Evolutionary conservation across 2,888 invertebrate genomes (phyloP).

Genomic region (Cyrtodaria siliqua): DNA sequence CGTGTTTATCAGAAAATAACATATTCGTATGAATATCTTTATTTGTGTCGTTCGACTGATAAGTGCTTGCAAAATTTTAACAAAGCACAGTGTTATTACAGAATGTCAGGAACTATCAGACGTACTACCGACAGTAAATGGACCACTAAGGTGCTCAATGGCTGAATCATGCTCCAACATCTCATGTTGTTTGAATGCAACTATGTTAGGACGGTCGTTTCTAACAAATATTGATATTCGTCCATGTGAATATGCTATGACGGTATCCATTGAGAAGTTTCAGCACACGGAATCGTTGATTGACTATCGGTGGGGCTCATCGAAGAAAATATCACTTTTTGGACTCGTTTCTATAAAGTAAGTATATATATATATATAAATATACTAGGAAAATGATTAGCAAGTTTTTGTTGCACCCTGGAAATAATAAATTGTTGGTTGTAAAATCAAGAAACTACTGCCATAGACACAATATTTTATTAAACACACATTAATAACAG

Average conservation of each 20-base stretch:
- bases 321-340: constrained; percentile 30
- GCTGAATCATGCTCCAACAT: constrained; percentile 47
- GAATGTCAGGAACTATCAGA: constrained; percentile 8
- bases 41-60: too few relatives aligned
- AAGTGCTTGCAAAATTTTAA: too few relatives aligned
- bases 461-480: too few relatives aligned
- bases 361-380: too few relatives aligned
- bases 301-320: constrained; percentile 23
- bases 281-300: not conserved
- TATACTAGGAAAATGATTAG: too few relatives aligned
- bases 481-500: too few relatives aligned
- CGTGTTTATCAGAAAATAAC: too few relatives aligned
- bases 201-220: constrained; percentile 28
- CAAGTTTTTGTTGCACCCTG: too few relatives aligned
- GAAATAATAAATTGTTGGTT: too few relatives aligned
- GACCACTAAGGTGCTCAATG: constrained; percentile 28
- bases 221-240: constrained; percentile 25
- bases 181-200: constrained; percentile 53
- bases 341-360: constrained; percentile 45
- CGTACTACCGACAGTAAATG: constrained; percentile 1
- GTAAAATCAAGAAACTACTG: too few relatives aligned
- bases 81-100: too few relatives aligned
- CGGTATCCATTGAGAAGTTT: constrained; percentile 25
- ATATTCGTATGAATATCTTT: too few relatives aligned
- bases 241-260: constrained; percentile 14